Evolutionary conservation across 2,113 vertebrate species (phyloP).

Genomic region (Cyphomyrus discorhynchus): DNA sequence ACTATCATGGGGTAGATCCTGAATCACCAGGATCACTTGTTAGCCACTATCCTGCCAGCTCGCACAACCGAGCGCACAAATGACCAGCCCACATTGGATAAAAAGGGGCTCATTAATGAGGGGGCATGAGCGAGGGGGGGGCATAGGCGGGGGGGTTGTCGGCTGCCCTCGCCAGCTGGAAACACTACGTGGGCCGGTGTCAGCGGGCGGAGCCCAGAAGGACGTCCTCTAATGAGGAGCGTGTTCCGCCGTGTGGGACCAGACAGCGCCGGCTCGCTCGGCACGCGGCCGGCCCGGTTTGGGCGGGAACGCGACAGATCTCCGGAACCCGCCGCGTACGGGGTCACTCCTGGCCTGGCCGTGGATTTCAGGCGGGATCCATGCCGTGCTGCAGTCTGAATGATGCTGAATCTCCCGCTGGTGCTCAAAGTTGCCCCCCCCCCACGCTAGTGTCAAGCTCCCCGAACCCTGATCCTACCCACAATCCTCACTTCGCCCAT

Average conservation of each 20-base stretch:
- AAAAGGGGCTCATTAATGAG: slow-evolving; percentile 38
- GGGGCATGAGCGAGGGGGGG: slow-evolving; percentile 41
- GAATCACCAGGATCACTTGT: background rate
- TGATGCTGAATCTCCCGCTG: background rate
- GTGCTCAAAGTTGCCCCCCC: background rate
- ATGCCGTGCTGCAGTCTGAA: slow-evolving; percentile 52
- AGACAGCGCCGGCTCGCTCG: slow-evolving; percentile 57
- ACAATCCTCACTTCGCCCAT: slow-evolving; percentile 25
- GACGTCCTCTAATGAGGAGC: slow-evolving; percentile 71
- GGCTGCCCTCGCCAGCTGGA: slow-evolving; percentile 59
- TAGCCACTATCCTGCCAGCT: background rate
- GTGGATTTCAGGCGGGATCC: slow-evolving; percentile 54
- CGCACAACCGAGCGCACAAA: background rate
- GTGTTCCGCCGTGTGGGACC: slow-evolving; percentile 66
- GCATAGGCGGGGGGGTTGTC: slow-evolving; percentile 46
- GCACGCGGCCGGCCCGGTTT: slow-evolving; percentile 30
- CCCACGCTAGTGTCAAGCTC: background rate
- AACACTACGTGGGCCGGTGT: slow-evolving; percentile 66
- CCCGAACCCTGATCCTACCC: background rate
- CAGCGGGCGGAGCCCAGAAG: slow-evolving; percentile 63
- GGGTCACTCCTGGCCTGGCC: slow-evolving; percentile 49
- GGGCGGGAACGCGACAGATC: background rate
- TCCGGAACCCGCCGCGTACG: slow-evolving; percentile 23
- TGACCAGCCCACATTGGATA: background rate
- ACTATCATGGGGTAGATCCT: background rate